A percentile compares a stretch with the other conserved stretches of the same genome.
phyloP scores from a whole-genome alignment of 35 echinoderm and acorn worm genomes.

The Amphiura filiformis region DNA sequence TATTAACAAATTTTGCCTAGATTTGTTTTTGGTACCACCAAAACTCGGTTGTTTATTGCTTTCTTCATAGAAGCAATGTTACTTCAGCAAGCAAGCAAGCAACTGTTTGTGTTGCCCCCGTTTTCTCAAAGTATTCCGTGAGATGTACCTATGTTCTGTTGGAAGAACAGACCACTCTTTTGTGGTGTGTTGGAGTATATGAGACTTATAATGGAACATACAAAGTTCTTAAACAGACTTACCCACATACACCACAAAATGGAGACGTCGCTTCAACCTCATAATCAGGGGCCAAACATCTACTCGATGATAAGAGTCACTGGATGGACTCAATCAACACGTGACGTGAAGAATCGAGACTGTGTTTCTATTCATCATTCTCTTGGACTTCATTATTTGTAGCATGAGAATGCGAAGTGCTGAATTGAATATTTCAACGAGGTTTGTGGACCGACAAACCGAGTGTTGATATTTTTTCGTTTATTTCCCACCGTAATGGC shows the following conservation, averaged over 20 bases:
- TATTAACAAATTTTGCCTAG: not conserved
- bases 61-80: not conserved
- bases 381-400: not conserved
- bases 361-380: not conserved
- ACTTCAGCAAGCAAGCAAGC: not conserved
- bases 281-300: not conserved
- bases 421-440: not conserved
- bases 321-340: not conserved
- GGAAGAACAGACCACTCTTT: not conserved
- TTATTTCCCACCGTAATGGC: conserved; percentile 8
- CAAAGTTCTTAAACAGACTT: conserved; percentile 1
- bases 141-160: not conserved
- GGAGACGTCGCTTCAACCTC: not conserved
- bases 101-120: not conserved
- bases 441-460: not conserved
- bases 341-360: not conserved
- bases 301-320: not conserved
- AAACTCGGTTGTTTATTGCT: not conserved
- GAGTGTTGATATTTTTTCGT: conserved; percentile 4
- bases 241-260: not conserved
- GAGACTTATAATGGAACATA: not conserved
- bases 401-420: not conserved
- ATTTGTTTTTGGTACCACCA: not conserved
- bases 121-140: not conserved
- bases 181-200: not conserved